These are phyloP conservation scores for Pseudachorutes palmiensis DNA, from an alignment of 1,140 invertebrate genomes.

Conservation along the genomic window DNA sequence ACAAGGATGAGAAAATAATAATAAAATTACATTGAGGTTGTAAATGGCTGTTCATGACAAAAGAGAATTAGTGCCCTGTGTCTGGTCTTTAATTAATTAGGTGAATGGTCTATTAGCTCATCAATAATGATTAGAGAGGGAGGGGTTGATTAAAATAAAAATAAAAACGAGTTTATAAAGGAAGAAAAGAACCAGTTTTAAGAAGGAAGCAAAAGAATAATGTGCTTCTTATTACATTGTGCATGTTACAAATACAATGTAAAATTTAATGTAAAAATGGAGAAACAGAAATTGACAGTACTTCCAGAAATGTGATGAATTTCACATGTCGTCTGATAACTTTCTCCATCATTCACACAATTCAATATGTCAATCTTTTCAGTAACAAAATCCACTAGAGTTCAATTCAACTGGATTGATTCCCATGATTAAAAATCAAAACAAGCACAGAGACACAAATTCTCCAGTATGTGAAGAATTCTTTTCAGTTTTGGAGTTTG, in stretches of 20 bases:
- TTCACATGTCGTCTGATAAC: not conserved
- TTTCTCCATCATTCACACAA: not conserved
- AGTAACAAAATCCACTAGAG: not conserved
- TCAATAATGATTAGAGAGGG: not conserved
- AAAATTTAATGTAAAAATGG: not conserved
- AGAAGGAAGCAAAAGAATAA: not conserved
- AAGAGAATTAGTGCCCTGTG: too few relatives aligned
- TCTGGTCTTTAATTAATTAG: too few relatives aligned
- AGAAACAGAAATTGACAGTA: not conserved
- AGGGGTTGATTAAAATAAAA: not conserved
- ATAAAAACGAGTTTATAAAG: not conserved
- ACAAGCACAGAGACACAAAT: not conserved
- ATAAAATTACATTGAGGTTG: not conserved
- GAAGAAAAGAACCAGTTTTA: not conserved
- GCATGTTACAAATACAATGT: not conserved
- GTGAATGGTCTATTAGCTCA: too few relatives aligned
- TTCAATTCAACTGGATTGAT: not conserved
- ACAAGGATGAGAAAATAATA: not conserved
- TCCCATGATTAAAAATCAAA: not conserved
- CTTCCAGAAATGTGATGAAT: not conserved
- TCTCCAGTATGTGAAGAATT: not conserved
- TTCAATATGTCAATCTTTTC: too few relatives aligned
- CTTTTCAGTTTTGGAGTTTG: not conserved
- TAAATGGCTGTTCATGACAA: not conserved
- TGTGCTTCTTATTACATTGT: not conserved